phyloP scores from a whole-genome alignment of 2,113 vertebrate genomes.

The Xenopus tropicalis region DNA sequence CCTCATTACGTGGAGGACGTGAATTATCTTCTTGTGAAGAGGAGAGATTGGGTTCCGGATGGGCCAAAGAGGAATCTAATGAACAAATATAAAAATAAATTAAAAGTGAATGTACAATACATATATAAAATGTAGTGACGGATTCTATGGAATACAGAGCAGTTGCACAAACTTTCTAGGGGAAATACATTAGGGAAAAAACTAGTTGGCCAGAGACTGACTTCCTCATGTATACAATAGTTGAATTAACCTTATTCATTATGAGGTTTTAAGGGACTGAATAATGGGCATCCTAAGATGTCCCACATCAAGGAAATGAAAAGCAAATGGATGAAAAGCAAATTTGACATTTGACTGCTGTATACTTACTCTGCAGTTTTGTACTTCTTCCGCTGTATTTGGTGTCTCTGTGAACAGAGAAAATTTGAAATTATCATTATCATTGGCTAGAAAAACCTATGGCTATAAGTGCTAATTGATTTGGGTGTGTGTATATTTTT shows the following conservation, averaged over 20 bases:
- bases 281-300: no score
- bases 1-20: constrained; percentile 4
- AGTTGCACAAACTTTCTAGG: background rate
- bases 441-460: no score
- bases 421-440: no score
- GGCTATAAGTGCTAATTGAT: no score
- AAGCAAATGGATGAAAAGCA: no score
- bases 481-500: no score
- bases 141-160: background rate
- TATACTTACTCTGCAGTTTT: constrained; percentile 35
- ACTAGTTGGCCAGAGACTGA: background rate
- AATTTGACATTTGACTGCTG: background rate
- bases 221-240: no score
- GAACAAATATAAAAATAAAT: background rate
- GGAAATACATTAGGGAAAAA: background rate
- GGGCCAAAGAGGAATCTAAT: constrained; percentile 14
- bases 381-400: constrained; percentile 34
- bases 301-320: no score
- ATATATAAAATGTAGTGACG: background rate
- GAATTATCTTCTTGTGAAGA: constrained; percentile 21
- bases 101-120: background rate
- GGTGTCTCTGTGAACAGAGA: constrained; percentile 17
- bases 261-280: no score
- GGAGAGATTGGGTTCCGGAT: constrained; percentile 6
- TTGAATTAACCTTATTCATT: no score